Base-by-base conservation (phyloP, 2,797 vertebrate genomes). In the Poeciliopsis turneri region DNA sequence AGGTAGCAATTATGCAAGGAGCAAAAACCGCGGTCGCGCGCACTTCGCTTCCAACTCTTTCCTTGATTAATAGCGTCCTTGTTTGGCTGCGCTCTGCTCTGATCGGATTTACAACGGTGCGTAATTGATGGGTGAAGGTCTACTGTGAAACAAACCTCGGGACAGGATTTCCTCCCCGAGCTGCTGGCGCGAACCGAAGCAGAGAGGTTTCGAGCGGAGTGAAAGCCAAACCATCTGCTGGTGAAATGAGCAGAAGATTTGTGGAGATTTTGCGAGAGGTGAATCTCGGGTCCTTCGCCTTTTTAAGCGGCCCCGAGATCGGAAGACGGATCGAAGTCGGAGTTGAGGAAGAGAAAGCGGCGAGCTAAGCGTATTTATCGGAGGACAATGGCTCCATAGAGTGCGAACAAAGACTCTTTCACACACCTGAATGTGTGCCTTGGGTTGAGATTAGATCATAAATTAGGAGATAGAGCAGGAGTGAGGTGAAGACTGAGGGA, bases 321-420 rank as follows among this genome's bases (percentile, higher is more conserved):
- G 64, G 75, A 88, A 80, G 78, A 82, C 64, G 86, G 87, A 92
- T 86, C 74, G 78, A 80, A 77, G 81, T 70, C 3, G 15, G 75
- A 74, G 81, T 28, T 11, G 79, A 75, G 78, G 23, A 72, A 77
- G 53, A 73, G 75, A 39, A 69, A 53, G 76, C 81, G 84, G 78
- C 9, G 79, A 85, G 78, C 2, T 5, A 28, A 78, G 72, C 23
- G 68, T 10, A 43, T 78, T 88, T 86, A 77, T 78, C 55, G 73
- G 84, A 88, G 86, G 82, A 94, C 92, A 93, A 92, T 89, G 89
- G 81, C 81, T 89, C 85, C 82, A 90, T 87, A 91, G 84, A 92
- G 10, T 74, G 79, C 3, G 84, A 90, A 93, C 90, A 94, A 92
- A 90, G 87, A 85, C 61, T 73, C 91, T 91, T 93, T 92, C 89